Conservation (phyloP, 2,888 invertebrate genomes). For the Allygus modestus region DNA sequence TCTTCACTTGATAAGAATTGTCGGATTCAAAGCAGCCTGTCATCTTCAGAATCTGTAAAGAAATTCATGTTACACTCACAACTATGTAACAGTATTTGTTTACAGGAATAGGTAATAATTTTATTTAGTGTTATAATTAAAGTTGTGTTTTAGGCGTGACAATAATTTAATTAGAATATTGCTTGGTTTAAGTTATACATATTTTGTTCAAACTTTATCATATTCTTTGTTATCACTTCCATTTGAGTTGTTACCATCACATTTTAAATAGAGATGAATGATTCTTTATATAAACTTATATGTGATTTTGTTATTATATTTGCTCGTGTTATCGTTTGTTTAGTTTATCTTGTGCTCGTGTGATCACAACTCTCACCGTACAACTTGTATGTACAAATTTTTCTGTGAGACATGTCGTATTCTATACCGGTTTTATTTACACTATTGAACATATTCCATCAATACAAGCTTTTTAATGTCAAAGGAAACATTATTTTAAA, state of each 20-base stretch:
- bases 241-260: constrained; percentile 55
- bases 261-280: constrained; percentile 25
- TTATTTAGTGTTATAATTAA: constrained; percentile 12
- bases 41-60: not conserved
- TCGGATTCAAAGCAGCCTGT: constrained; percentile 26
- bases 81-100: constrained; percentile 32
- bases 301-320: constrained; percentile 60
- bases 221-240: constrained; percentile 43
- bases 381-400: constrained; percentile 41
- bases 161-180: constrained; percentile 52
- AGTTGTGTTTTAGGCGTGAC: constrained; percentile 43
- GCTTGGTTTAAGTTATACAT: constrained; percentile 23
- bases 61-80: constrained; percentile 4
- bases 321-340: constrained; percentile 48
- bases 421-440: constrained; percentile 34
- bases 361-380: constrained; percentile 41
- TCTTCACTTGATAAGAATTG: not conserved
- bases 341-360: constrained; percentile 38
- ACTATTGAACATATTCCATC: not conserved
- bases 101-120: constrained; percentile 28
- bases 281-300: constrained; percentile 6
- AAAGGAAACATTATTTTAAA: constrained; percentile 14
- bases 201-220: constrained; percentile 39
- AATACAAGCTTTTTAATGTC: constrained; percentile 15
- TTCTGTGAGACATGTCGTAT: constrained; percentile 28